Conservation (phyloP, 2,113 vertebrate species). For the Sminthopsis crassicaudata region DNA sequence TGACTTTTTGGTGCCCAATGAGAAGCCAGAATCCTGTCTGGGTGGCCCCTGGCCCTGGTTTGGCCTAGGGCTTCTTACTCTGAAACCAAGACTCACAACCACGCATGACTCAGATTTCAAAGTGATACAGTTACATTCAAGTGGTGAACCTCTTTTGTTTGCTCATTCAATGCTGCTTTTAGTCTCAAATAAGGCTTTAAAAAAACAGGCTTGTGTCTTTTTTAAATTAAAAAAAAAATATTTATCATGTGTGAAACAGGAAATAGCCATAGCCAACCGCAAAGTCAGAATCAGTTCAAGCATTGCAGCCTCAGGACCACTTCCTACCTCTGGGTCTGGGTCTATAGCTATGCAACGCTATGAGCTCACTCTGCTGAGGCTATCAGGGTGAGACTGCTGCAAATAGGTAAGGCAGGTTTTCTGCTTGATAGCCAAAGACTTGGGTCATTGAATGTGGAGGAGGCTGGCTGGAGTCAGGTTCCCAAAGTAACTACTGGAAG, state of each 20-base stretch:
- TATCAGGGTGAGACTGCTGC: neutral
- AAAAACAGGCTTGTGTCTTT: neutral
- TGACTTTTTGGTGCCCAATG: neutral
- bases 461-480: neutral
- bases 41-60: neutral
- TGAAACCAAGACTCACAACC: neutral
- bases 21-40: neutral
- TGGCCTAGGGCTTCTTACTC: neutral
- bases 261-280: neutral
- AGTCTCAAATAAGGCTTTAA: neutral
- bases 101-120: neutral
- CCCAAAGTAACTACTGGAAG: neutral
- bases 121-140: neutral
- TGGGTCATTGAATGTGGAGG: accelerated
- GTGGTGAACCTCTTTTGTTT: neutral
- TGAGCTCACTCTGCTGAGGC: neutral
- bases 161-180: neutral
- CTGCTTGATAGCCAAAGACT: neutral
- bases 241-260: neutral
- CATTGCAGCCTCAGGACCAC: neutral
- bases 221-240: neutral
- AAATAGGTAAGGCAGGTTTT: neutral
- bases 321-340: neutral
- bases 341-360: neutral
- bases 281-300: neutral